Percentiles rank a stretch among this genome's conserved stretches.
These are phyloP conservation scores for Galbula dea DNA, from an alignment of 2,113 vertebrate genomes.

Conservation along the genomic window DNA sequence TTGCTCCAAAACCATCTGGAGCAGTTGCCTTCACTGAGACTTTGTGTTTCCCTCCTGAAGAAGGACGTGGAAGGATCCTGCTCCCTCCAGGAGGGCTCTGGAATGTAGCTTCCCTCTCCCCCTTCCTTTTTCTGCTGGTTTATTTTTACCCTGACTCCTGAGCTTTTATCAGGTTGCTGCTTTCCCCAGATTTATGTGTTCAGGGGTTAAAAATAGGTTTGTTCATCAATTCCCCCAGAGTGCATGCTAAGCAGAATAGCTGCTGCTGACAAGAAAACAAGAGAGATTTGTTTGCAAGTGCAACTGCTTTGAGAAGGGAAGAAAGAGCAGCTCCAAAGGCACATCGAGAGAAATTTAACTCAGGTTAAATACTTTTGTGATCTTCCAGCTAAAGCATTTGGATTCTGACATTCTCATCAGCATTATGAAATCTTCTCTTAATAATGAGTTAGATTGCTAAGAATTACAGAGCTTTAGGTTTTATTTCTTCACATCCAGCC, in stretches of 20 bases:
- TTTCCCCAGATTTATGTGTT: background rate
- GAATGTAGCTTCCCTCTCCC: background rate
- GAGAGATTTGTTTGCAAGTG: background rate
- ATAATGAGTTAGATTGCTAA: conserved; percentile 2
- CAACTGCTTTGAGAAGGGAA: background rate
- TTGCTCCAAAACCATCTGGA: fast-evolving
- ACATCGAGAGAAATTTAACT: conserved; percentile 6
- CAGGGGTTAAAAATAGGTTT: background rate
- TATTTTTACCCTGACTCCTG: background rate
- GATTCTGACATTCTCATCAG: conserved; percentile 9
- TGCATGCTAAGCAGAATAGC: background rate
- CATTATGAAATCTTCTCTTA: conserved; percentile 10
- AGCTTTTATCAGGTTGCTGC: background rate
- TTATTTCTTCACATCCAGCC: background rate
- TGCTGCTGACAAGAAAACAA: conserved; percentile 1
- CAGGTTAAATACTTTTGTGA: conserved; percentile 41
- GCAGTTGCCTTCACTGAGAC: background rate
- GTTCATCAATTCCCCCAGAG: background rate
- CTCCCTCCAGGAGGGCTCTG: background rate
- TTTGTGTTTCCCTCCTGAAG: background rate
- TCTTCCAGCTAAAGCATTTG: background rate
- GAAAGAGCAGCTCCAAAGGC: conserved; percentile 13
- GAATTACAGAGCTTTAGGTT: background rate
- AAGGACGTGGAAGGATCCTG: fast-evolving
- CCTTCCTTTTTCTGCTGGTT: background rate